phyloP scores from a whole-genome alignment of 2,888 invertebrate genomes.

The Chouioia cunea region DNA sequence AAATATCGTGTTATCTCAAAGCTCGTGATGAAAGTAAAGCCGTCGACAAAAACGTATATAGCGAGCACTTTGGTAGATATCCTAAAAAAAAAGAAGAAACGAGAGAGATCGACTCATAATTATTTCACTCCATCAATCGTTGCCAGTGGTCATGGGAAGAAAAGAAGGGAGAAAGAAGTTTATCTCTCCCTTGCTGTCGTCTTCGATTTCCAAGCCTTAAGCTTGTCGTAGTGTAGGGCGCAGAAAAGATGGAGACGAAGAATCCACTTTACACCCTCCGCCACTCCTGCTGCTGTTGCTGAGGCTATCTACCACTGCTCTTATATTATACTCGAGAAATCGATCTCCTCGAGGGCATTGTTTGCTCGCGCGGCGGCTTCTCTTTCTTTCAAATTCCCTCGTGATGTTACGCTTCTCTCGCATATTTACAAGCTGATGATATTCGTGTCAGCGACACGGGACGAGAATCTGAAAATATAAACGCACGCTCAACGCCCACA shows the following conservation, averaged over 20 bases:
- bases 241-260: neutral
- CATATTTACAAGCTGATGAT: too few relatives aligned
- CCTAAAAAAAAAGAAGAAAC: neutral
- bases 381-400: neutral
- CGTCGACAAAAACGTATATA: too few relatives aligned
- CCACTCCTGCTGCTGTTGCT: conserved; percentile 4
- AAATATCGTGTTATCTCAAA: too few relatives aligned
- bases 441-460: too few relatives aligned
- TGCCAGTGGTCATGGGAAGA: neutral
- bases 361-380: neutral
- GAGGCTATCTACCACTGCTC: neutral
- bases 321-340: too few relatives aligned
- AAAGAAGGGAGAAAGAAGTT: neutral
- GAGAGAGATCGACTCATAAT: neutral
- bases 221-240: too few relatives aligned
- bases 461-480: neutral
- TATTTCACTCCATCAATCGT: conserved; percentile 1
- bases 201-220: conserved; percentile 4
- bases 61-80: neutral
- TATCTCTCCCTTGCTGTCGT: neutral
- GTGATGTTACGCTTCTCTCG: too few relatives aligned
- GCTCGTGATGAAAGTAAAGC: too few relatives aligned
- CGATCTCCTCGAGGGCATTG: conserved; percentile 15
- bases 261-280: neutral
- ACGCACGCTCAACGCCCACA: neutral